Evolutionary conservation across 2,797 vertebrate species (phyloP).

Genomic region (Chloroceryle inda): DNA sequence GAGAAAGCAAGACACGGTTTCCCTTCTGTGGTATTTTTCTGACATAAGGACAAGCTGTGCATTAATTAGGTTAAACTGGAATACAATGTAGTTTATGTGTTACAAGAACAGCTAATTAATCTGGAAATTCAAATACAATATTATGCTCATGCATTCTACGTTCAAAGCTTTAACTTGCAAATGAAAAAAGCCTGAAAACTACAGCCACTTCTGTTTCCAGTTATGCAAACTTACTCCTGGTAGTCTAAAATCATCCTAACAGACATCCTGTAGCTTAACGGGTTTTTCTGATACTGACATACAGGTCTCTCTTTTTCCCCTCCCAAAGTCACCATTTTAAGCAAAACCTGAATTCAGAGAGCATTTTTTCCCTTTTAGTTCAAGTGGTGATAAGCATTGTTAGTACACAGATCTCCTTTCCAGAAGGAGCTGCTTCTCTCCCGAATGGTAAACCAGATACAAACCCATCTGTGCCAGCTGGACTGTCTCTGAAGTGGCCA

Average conservation of each 20-base stretch:
- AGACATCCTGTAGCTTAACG: not conserved
- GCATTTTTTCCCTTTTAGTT: not conserved
- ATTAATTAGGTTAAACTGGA: not conserved
- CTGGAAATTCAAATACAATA: not conserved
- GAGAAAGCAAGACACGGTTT: not conserved
- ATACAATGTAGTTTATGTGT: not conserved
- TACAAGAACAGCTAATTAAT: not conserved
- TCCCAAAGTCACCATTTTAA: not conserved
- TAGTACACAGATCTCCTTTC: not conserved
- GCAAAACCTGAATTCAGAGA: not conserved
- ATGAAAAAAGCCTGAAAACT: not conserved
- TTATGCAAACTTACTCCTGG: not conserved
- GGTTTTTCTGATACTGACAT: not conserved
- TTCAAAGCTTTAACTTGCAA: not conserved
- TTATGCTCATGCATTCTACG: not conserved
- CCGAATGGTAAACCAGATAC: constrained; percentile 28
- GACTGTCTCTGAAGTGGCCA: constrained; percentile 82
- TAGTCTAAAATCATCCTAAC: not conserved
- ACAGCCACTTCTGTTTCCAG: not conserved
- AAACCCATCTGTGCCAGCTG: constrained; percentile 82
- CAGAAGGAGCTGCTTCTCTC: not conserved
- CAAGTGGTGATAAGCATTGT: not conserved
- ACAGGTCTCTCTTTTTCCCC: not conserved
- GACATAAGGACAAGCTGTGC: not conserved
- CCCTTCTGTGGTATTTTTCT: not conserved